Conservation (phyloP, 92 coral and sea anemone genomes). For the Isaurus tuberculatus region DNA sequence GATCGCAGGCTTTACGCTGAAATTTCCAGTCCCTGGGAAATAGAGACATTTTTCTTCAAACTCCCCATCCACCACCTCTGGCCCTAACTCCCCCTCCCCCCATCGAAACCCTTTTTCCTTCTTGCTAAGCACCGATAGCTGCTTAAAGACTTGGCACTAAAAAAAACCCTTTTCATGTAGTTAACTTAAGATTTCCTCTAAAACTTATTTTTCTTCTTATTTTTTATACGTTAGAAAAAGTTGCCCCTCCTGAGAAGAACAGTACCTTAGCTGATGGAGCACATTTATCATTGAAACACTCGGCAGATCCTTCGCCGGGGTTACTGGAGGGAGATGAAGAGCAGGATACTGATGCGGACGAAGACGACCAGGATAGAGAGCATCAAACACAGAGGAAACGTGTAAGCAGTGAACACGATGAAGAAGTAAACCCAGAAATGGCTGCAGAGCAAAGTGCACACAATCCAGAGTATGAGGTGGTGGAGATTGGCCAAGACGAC, state of each 20-base stretch:
- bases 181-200: too few relatives aligned
- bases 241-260: slow-evolving; percentile 65
- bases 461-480: slow-evolving; percentile 39
- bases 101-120: too few relatives aligned
- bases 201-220: not conserved
- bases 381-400: slow-evolving; percentile 55
- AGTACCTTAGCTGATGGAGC: slow-evolving; percentile 60
- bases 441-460: slow-evolving; percentile 42
- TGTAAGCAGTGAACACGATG: slow-evolving; percentile 73
- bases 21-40: too few relatives aligned
- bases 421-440: slow-evolving; percentile 41
- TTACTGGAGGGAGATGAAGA: slow-evolving; percentile 89
- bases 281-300: not conserved
- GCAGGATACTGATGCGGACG: slow-evolving; percentile 89
- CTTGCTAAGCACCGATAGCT: too few relatives aligned
- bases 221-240: slow-evolving; percentile 58
- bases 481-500: slow-evolving; percentile 43
- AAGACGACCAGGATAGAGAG: slow-evolving; percentile 56
- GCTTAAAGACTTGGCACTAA: too few relatives aligned
- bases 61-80: too few relatives aligned
- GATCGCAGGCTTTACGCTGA: too few relatives aligned
- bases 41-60: too few relatives aligned
- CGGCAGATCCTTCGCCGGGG: slow-evolving; percentile 79
- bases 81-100: too few relatives aligned
- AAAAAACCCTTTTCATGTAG: too few relatives aligned